Conservation (phyloP, 2,888 invertebrate genomes). For the Campoplex capitator region DNA sequence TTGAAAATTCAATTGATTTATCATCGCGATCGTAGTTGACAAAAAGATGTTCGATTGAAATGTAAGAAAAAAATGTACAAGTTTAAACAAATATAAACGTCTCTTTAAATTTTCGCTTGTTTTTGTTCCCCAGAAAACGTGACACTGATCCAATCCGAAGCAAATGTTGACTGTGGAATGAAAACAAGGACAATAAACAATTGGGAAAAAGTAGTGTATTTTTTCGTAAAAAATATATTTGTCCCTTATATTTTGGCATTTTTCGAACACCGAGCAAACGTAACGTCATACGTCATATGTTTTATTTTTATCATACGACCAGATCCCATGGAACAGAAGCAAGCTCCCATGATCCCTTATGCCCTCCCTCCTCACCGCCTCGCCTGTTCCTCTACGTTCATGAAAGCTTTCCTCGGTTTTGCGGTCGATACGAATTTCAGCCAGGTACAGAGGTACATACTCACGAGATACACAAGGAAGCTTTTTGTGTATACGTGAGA, state of each 20-base stretch:
- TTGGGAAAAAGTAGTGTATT: not conserved
- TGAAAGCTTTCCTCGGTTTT: slow-evolving; percentile 66
- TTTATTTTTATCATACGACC: not conserved
- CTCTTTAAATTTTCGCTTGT: no score
- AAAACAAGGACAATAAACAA: not conserved
- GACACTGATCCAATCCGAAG: not conserved
- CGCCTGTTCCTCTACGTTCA: slow-evolving; percentile 42
- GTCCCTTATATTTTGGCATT: not conserved
- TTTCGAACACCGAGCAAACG: not conserved
- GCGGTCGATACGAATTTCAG: slow-evolving; percentile 80
- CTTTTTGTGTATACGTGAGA: slow-evolving; percentile 11
- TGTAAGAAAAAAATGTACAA: no score
- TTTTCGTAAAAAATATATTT: not conserved
- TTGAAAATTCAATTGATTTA: no score
- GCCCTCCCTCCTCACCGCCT: not conserved
- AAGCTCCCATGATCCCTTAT: slow-evolving; percentile 25
- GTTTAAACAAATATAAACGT: no score
- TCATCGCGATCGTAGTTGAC: no score
- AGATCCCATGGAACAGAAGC: slow-evolving; percentile 39
- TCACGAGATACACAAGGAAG: slow-evolving; percentile 67
- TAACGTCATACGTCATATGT: not conserved
- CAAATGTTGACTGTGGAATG: not conserved
- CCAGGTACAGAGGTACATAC: slow-evolving; percentile 70
- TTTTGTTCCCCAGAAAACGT: not conserved
- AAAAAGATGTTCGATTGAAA: no score